Evolutionary conservation across 2,888 invertebrate species (phyloP).

Genomic region (Idaea straminata): DNA sequence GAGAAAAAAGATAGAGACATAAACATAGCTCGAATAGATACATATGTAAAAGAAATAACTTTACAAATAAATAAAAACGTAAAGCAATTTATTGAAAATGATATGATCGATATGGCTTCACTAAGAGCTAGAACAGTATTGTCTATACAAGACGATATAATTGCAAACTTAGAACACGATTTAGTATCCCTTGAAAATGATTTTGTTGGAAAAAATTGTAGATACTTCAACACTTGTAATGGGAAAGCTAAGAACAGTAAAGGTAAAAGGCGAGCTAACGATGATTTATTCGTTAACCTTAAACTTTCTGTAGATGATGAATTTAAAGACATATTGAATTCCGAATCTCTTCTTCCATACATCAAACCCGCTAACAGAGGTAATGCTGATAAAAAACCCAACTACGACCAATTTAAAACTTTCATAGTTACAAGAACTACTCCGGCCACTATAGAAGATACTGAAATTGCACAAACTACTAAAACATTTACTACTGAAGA

Average conservation of each 20-base stretch:
- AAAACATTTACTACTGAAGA: not conserved
- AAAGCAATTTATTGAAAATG: conserved; percentile 24
- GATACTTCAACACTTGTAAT: conserved; percentile 50
- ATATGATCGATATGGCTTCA: conserved; percentile 32
- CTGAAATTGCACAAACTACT: not conserved
- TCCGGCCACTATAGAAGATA: conserved; percentile 1
- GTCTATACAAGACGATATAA: conserved; percentile 44
- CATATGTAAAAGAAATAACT: conserved; percentile 35
- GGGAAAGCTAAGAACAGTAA: conserved; percentile 16
- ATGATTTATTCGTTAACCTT: conserved; percentile 38
- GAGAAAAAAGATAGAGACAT: conserved; percentile 38
- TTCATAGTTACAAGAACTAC: conserved; percentile 11
- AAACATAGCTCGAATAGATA: conserved; percentile 33
- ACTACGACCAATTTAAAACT: conserved; percentile 3
- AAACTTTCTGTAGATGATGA: conserved; percentile 44
- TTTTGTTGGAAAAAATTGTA: conserved; percentile 41
- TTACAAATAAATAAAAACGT: conserved; percentile 30
- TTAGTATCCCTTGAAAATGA: conserved; percentile 44
- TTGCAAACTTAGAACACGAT: conserved; percentile 47
- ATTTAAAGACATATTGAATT: conserved; percentile 23
- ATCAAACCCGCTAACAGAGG: conserved; percentile 3
- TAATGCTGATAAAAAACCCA: not conserved
- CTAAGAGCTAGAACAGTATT: conserved; percentile 30
- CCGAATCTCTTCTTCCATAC: not conserved
- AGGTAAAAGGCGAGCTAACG: not conserved